Conservation (phyloP, 2,888 invertebrate species). For the Philopedon plagiatum region DNA sequence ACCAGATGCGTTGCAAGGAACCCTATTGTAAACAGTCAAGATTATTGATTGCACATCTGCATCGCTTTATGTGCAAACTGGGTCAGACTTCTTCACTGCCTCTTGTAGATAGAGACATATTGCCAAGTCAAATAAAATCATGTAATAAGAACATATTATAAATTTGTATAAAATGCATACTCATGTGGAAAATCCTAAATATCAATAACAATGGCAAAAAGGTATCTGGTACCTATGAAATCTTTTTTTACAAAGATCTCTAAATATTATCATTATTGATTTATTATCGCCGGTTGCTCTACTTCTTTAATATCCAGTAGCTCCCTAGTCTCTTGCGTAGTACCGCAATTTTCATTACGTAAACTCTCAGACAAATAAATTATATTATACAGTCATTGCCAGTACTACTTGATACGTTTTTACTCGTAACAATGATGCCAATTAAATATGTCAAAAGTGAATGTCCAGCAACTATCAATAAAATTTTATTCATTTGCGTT, state of each 20-base stretch:
- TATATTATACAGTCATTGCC: constrained; percentile 45
- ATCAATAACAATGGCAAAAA: too few species aligned
- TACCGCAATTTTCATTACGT: constrained; percentile 48
- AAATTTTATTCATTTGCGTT: constrained; percentile 36
- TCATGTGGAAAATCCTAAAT: too few species aligned
- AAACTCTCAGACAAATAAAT: constrained; percentile 49
- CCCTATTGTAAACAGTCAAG: constrained; percentile 41
- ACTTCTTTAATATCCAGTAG: not conserved
- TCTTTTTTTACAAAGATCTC: too few species aligned
- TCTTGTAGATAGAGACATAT: constrained; percentile 32
- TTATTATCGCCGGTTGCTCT: not conserved
- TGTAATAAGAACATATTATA: too few species aligned
- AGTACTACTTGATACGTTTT: constrained; percentile 45
- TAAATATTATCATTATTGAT: not conserved
- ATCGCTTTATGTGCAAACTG: constrained; percentile 38
- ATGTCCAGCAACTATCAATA: constrained; percentile 47
- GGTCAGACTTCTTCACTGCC: constrained; percentile 46
- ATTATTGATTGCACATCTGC: constrained; percentile 51
- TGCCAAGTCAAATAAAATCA: not conserved
- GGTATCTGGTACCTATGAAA: too few species aligned
- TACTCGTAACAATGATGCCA: constrained; percentile 40
- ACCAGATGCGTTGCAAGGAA: constrained; percentile 41
- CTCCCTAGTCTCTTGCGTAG: constrained; percentile 40
- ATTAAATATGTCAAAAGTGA: constrained; percentile 50
- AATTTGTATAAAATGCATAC: too few species aligned